phyloP scores from a whole-genome alignment of 2,888 invertebrate species.

The Cheilosia pagana region DNA sequence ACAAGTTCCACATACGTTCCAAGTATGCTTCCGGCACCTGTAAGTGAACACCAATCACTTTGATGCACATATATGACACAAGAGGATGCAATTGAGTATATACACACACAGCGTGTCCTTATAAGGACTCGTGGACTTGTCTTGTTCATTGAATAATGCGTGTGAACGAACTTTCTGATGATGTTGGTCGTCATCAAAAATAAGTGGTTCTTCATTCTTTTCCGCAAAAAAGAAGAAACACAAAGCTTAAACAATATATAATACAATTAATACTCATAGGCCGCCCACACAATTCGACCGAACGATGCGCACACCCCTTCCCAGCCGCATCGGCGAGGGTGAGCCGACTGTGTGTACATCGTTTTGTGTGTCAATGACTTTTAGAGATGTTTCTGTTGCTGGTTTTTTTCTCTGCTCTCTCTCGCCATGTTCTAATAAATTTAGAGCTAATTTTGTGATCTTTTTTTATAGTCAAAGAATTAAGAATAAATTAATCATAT shows the following conservation, averaged over 20 bases:
- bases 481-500: slow-evolving; percentile 47
- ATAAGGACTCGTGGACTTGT: slow-evolving; percentile 53
- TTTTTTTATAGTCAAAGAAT: slow-evolving; percentile 2
- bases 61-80: slow-evolving; percentile 25
- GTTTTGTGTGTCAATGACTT: slow-evolving; percentile 68
- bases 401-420: slow-evolving; percentile 27
- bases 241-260: neutral
- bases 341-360: slow-evolving; percentile 9
- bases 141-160: slow-evolving; percentile 44
- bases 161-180: slow-evolving; percentile 60
- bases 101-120: slow-evolving; percentile 17
- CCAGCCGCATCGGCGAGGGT: slow-evolving; percentile 12
- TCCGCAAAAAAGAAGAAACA: slow-evolving; percentile 40
- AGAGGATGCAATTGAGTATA: slow-evolving; percentile 36
- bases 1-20: slow-evolving; percentile 50
- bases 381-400: slow-evolving; percentile 29
- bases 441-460: slow-evolving; percentile 19
- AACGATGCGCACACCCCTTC: slow-evolving; percentile 57
- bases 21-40: slow-evolving; percentile 47
- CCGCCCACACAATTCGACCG: slow-evolving; percentile 45
- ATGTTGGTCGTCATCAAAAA: slow-evolving; percentile 18
- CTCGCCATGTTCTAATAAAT: slow-evolving; percentile 37
- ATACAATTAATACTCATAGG: slow-evolving; percentile 57
- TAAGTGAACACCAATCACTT: slow-evolving; percentile 38
- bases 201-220: slow-evolving; percentile 59